Conservation (phyloP, 2,797 vertebrate genomes). For the Xenopus petersii region DNA sequence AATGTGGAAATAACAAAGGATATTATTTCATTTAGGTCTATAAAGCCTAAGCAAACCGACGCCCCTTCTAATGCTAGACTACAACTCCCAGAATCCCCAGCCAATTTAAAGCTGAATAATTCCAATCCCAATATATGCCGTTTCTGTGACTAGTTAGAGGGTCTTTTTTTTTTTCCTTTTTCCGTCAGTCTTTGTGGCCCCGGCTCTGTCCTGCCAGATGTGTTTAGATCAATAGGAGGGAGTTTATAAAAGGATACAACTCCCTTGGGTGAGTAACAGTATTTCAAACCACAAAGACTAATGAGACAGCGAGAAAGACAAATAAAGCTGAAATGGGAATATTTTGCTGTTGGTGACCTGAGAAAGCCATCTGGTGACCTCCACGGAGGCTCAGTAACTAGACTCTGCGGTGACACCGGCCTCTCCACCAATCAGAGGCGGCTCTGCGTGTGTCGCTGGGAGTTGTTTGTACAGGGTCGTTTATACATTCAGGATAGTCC, state of each 20-base stretch:
- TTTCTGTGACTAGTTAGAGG: too few species aligned
- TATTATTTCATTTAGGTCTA: too few species aligned
- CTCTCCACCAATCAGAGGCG: not conserved
- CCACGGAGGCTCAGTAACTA: not conserved
- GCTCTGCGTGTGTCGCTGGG: not conserved
- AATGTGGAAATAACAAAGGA: too few species aligned
- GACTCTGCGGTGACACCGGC: not conserved
- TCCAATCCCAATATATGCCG: too few species aligned
- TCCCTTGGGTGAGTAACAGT: constrained; percentile 19
- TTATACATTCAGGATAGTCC: not conserved
- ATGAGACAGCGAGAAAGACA: constrained; percentile 18
- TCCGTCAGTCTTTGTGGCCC: not conserved
- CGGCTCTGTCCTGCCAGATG: constrained; percentile 16
- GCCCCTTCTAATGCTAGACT: too few species aligned
- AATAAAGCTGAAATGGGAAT: constrained; percentile 19
- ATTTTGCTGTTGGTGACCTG: constrained; percentile 17
- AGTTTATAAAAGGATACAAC: constrained; percentile 13
- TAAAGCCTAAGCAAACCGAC: too few species aligned
- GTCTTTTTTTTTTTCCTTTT: too few species aligned
- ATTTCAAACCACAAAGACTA: constrained; percentile 33
- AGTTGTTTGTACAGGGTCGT: not conserved
- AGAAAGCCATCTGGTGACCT: constrained; percentile 36
- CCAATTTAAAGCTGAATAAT: too few species aligned
- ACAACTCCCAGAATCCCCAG: too few species aligned
- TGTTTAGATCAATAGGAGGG: constrained; percentile 17